Evolutionary conservation across 2,113 vertebrate species (phyloP).

Genomic region (Chitala chitala): DNA sequence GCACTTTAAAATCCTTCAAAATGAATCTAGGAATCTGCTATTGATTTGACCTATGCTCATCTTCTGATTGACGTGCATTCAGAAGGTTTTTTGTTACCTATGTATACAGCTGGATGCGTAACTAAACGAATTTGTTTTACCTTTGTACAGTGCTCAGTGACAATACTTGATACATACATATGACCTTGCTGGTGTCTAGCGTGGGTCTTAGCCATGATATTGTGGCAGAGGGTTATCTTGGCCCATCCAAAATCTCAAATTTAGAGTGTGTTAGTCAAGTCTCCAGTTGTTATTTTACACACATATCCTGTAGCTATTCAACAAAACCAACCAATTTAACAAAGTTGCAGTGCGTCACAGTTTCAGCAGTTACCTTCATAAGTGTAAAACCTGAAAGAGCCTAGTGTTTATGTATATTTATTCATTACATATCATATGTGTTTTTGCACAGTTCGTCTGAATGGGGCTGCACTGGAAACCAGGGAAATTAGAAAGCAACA

Average conservation of each 20-base stretch:
- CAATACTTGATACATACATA: neutral
- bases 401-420: neutral
- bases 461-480: too few relatives aligned
- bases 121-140: neutral
- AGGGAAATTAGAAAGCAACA: too few relatives aligned
- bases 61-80: neutral
- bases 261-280: neutral
- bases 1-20: neutral
- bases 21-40: neutral
- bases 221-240: too few relatives aligned
- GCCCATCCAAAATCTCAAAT: too few relatives aligned
- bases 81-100: neutral
- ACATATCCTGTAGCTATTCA: neutral
- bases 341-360: too few relatives aligned
- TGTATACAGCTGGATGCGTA: neutral
- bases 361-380: neutral
- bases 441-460: too few relatives aligned
- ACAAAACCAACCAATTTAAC: too few relatives aligned
- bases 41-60: slow-evolving; percentile 1
- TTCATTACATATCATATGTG: neutral
- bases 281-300: neutral
- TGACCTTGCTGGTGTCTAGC: neutral
- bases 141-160: neutral
- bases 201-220: neutral
- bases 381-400: neutral